Percentiles rank a stretch among this genome's conserved stretches.
Conservation (phyloP, 2,888 invertebrate species). For the Drosophila setosimentum region DNA sequence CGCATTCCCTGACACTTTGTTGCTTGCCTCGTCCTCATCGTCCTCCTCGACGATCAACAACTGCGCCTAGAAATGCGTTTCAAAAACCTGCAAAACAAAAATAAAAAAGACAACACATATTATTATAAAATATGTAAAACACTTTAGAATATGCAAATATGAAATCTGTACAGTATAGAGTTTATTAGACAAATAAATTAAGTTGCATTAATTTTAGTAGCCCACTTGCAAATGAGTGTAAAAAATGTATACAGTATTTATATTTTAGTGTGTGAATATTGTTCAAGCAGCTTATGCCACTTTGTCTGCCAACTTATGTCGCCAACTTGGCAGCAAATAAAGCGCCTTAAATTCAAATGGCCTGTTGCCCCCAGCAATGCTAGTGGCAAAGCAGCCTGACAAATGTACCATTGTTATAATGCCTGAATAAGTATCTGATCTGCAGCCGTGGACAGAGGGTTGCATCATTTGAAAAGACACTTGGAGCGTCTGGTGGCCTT, state of each 20-base stretch:
- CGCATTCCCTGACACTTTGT: conserved; percentile 39
- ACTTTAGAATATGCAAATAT: conserved; percentile 12
- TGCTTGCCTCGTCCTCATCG: conserved; percentile 4
- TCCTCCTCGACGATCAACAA: conserved; percentile 11
- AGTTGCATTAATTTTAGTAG: background rate
- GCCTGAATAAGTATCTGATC: background rate
- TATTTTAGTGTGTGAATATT: conserved; percentile 4
- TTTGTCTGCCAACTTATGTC: conserved; percentile 55
- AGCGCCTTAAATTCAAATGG: conserved; percentile 34
- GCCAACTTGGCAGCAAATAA: conserved; percentile 40
- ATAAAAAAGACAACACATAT: background rate
- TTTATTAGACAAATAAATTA: background rate
- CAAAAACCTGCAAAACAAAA: conserved; percentile 75
- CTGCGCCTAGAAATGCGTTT: conserved; percentile 77
- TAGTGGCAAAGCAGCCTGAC: conserved; percentile 4
- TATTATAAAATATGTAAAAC: conserved; percentile 7
- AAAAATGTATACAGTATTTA: background rate
- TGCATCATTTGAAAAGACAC: conserved; percentile 17
- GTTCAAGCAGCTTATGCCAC: conserved; percentile 66
- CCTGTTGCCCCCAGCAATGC: conserved; percentile 14
- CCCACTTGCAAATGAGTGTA: background rate
- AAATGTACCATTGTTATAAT: conserved; percentile 27
- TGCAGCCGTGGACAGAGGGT: background rate
- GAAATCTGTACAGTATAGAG: conserved; percentile 12
- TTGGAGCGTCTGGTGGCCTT: conserved; percentile 6